A percentile compares a stretch with the other conserved stretches of the same genome.
Conservation (phyloP, 2,888 invertebrate species). For the Agrotis puta region DNA sequence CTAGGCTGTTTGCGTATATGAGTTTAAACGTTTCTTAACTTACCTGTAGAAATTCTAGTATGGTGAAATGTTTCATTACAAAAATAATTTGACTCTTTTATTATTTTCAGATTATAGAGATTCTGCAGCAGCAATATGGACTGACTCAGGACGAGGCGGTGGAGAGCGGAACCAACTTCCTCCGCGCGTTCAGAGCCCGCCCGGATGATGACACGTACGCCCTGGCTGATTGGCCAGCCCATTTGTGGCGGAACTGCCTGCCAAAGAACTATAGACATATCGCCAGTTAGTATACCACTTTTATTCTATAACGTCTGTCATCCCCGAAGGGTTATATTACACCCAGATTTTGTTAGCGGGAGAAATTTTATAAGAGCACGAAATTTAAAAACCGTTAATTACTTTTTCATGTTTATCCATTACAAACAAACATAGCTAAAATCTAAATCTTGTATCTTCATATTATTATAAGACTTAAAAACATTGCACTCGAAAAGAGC, state of each 20-base stretch:
- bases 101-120: slow-evolving; percentile 84
- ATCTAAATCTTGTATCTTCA: no score
- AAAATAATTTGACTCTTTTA: background rate
- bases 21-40: no score
- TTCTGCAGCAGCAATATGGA: slow-evolving; percentile 92
- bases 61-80: no score
- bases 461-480: background rate
- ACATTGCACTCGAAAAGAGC: background rate
- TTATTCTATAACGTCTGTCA: background rate
- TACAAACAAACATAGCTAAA: no score
- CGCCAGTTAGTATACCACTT: slow-evolving; percentile 89
- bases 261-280: slow-evolving; percentile 94
- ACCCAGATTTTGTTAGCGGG: no score
- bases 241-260: slow-evolving; percentile 95
- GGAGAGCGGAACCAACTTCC: slow-evolving; percentile 92
- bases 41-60: no score
- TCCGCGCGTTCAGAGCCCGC: slow-evolving; percentile 94
- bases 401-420: no score
- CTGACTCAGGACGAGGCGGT: slow-evolving; percentile 92
- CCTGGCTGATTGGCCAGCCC: slow-evolving; percentile 94
- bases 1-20: no score
- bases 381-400: no score
- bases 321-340: no score
- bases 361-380: no score
- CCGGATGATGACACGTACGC: slow-evolving; percentile 94